These are phyloP conservation scores for Cerastoderma edule DNA, from an alignment of 2,888 invertebrate species.

Conservation along the genomic window DNA sequence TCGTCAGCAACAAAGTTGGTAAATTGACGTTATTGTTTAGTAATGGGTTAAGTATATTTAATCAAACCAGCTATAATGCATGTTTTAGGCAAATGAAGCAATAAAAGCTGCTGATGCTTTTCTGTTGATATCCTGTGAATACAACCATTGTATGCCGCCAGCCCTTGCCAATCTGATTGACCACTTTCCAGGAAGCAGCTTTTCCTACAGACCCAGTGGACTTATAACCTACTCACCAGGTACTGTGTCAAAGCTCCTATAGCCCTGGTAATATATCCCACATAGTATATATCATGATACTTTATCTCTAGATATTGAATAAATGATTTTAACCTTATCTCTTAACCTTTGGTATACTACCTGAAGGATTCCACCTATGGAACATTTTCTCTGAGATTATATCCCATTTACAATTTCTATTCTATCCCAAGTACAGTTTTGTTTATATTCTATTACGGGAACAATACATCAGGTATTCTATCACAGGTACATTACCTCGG, in stretches of 20 bases:
- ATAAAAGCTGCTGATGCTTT: slow-evolving; percentile 82
- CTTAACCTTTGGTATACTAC: too few species aligned
- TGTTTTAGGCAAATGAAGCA: slow-evolving; percentile 60
- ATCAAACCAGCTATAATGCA: too few species aligned
- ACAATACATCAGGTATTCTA: too few species aligned
- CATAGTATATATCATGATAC: background rate
- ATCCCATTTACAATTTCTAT: too few species aligned
- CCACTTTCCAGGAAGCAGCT: slow-evolving; percentile 84
- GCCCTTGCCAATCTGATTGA: slow-evolving; percentile 84
- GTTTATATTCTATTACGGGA: too few species aligned
- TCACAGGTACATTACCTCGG: too few species aligned
- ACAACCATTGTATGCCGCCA: slow-evolving; percentile 84
- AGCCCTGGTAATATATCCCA: background rate
- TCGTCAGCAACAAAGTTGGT: too few species aligned
- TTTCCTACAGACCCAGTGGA: slow-evolving; percentile 79
- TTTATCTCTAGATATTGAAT: background rate
- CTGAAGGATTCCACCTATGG: too few species aligned
- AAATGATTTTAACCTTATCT: background rate
- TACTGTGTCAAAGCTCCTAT: slow-evolving; percentile 36
- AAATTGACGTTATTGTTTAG: too few species aligned
- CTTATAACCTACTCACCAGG: slow-evolving; percentile 80
- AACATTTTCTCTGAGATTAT: too few species aligned
- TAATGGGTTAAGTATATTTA: too few species aligned
- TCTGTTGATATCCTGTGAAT: slow-evolving; percentile 83
- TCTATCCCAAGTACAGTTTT: too few species aligned